Base-by-base conservation (phyloP, 1,140 invertebrate species). In the Eumeta japonica region DNA sequence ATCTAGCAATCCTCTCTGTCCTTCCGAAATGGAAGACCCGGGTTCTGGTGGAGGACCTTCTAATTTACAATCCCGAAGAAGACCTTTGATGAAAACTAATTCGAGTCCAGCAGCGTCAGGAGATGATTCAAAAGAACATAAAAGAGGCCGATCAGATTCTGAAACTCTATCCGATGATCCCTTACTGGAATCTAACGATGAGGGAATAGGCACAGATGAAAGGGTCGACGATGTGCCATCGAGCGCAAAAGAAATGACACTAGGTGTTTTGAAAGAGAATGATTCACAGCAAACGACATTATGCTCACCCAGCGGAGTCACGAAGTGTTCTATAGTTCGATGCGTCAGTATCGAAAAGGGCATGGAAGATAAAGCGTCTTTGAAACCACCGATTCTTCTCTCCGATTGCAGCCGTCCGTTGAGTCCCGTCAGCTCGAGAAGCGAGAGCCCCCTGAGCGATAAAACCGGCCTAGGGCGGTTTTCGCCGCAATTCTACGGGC, bases 371-470 rank as follows among this genome's bases (percentile, higher is more conserved):
- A 79, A 76, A 52, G 62, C 75, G 16, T 62, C 77, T 37, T 55
- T 84, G 10, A 79, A 80, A 47, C 71, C 83, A 16, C 84, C 84
- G 14, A 85, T 84, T 28, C 73, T 86, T 3, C 78, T 86, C 11
- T 79, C 83, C 39, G 64, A 79, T 41, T 67, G 63, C 38, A 81
- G 80, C 50, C 78, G 81, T 50, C 73, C 75, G n/a, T 55, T 82
- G 14, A 84, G 83, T 49, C 86, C 86, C 5, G 85, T 87, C 17
- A 87, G 85, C 61, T 88, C 85, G 15, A 75, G 85, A 39, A 87
- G 85, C 56, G 86, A 89, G 61, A 87, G 84, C 58, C 85, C 86
- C 3, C 65, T 88, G 14, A 88, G 86, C 60, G 86, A 88, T 55
- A 79, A 80, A 48, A 82, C 80, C 4, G 79, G 81, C 27, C 46